Percentiles rank a stretch among this genome's conserved stretches.
Conservation (phyloP, 2,113 vertebrate species). For the Phaethornis superciliosus region DNA sequence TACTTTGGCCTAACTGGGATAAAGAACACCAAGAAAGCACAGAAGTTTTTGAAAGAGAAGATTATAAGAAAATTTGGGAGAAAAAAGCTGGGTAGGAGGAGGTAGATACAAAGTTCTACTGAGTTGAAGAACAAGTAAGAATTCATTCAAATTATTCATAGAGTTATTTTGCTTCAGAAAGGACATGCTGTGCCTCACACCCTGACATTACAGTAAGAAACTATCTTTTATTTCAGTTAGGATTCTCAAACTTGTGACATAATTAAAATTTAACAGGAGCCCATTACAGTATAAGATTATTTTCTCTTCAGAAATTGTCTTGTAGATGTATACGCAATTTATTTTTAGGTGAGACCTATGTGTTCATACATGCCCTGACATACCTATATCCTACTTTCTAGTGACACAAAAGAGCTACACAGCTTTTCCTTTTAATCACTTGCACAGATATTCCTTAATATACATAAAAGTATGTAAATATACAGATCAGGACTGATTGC, state of each 20-base stretch:
- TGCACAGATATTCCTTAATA: background rate
- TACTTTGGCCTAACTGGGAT: background rate
- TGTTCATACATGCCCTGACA: background rate
- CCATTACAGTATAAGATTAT: background rate
- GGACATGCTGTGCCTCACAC: accelerated
- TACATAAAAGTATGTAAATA: background rate
- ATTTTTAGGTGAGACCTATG: background rate
- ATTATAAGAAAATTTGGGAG: background rate
- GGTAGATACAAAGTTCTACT: background rate
- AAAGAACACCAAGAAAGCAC: background rate
- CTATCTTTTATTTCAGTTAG: background rate
- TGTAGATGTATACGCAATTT: background rate
- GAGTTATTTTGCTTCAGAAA: background rate
- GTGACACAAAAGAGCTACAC: background rate
- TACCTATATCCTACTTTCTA: background rate
- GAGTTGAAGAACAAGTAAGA: background rate
- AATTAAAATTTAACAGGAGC: background rate
- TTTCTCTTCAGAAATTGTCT: background rate
- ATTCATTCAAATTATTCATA: background rate
- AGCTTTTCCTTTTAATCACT: background rate
- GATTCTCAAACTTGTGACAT: background rate
- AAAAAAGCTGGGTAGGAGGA: background rate
- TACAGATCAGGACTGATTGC: background rate
- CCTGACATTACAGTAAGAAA: background rate
- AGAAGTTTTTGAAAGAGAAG: background rate